Conservation (phyloP, 2,888 invertebrate species). For the Dasypogon diadema region DNA sequence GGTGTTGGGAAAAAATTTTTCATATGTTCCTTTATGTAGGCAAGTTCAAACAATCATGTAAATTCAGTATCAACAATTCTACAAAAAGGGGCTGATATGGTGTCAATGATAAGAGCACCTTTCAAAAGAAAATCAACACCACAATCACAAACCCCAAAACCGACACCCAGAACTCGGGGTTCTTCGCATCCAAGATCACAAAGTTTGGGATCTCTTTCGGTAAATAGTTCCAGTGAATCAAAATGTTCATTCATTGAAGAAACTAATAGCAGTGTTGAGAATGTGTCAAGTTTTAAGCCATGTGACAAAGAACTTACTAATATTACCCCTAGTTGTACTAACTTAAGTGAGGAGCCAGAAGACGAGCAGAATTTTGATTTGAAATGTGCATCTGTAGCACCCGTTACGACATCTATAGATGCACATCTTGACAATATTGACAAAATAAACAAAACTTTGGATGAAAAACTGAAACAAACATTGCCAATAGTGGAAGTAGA, state of each 20-base stretch:
- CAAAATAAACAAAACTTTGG: slow-evolving; percentile 65
- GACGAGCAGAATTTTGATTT: not conserved
- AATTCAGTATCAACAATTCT: slow-evolving; percentile 34
- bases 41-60: not conserved
- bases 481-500: slow-evolving; percentile 57
- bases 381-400: not conserved
- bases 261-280: slow-evolving; percentile 14
- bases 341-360: not conserved
- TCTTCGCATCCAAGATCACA: slow-evolving; percentile 62
- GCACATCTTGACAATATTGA: slow-evolving; percentile 67
- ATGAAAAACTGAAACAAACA: slow-evolving; percentile 64
- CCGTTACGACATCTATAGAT: slow-evolving; percentile 64
- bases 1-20: slow-evolving; percentile 23
- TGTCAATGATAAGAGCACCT: slow-evolving; percentile 66
- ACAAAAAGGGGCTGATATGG: slow-evolving; percentile 64
- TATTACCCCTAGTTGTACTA: not conserved
- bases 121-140: slow-evolving; percentile 57
- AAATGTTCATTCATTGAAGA: not conserved
- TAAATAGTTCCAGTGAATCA: slow-evolving; percentile 64
- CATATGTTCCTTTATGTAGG: slow-evolving; percentile 10
- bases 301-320: slow-evolving; percentile 50
- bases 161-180: slow-evolving; percentile 62
- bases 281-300: not conserved
- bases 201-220: slow-evolving; percentile 68
- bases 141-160: slow-evolving; percentile 61